phyloP scores from a whole-genome alignment of 2,113 vertebrate genomes.

The Ploceus nigricollis region DNA sequence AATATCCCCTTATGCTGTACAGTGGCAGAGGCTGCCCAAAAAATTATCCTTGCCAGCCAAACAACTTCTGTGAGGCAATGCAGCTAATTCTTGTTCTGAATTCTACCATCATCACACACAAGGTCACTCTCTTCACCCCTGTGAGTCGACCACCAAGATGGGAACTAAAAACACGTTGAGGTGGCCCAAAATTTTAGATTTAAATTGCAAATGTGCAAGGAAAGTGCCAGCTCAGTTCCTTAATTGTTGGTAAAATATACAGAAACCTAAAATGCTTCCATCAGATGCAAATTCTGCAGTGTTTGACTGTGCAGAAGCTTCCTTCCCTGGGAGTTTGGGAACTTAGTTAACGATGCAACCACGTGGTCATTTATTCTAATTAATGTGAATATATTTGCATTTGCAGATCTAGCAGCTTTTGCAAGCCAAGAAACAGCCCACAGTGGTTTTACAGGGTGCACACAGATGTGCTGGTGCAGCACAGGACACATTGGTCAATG shows the following conservation, averaged over 20 bases:
- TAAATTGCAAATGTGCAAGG: background rate
- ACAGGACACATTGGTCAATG: background rate
- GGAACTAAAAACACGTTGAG: background rate
- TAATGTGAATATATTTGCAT: constrained; percentile 7
- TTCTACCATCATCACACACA: background rate
- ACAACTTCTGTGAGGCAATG: background rate
- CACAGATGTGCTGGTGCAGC: background rate
- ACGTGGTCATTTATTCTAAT: constrained; percentile 2
- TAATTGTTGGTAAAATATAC: constrained; percentile 1
- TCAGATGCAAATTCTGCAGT: background rate
- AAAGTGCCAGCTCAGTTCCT: background rate
- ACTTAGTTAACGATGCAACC: background rate
- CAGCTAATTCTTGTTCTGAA: background rate
- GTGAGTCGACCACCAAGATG: background rate
- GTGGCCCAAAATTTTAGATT: background rate
- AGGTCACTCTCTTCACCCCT: background rate
- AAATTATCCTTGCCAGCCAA: background rate
- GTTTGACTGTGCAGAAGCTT: background rate
- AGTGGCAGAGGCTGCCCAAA: background rate
- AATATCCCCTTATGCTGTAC: background rate
- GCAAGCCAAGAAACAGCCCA: background rate
- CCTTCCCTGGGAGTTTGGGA: background rate
- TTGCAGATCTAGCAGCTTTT: background rate
- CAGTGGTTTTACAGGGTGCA: background rate
- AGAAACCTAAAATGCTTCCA: background rate